Evolutionary conservation across 2,797 vertebrate species (phyloP), one percentile per base, ranked within the genome.

Genomic region (Furcifer pardalis): DNA sequence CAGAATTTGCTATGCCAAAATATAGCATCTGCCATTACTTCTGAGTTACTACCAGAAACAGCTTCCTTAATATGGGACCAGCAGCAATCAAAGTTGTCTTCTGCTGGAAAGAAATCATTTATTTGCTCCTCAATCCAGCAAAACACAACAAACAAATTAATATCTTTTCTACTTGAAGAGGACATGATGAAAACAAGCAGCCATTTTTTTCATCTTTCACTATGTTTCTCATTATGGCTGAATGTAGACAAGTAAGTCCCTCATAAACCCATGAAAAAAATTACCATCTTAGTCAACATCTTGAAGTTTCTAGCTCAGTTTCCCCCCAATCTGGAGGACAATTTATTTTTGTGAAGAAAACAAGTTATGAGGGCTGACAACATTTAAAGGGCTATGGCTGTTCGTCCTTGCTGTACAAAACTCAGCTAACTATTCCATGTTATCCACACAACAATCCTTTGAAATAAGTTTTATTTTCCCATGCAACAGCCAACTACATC

Each of bases 1-100:
- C 79, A 91, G 63, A 85, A 84, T 86, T 77, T 80, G 40, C n/a
- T 27, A 60, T 62, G 3, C 3, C 52, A 75, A 87, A 83, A 59
- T 9, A 49, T 77, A 88, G 17, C 76, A 35, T 73, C 49, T 66
- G 88, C 83, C 35, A 32, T 83, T 77, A 13, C 13, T 66, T n/a
- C 65, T 32, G 65, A 32, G 13, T 66, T 66, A 35, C 65, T 30
- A 42, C 69, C 27, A 8, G 8, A 71, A 71, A 44, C 69, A 25
- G 25, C 40, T 68, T 68, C 40, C 7, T 71, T 56, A 15, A 56
- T 9, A 56, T 17, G 40, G 8, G 10, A 5, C 71, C 71, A 46
- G 42, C 42, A 73, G 42, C 40, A 73, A 73, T 44, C 40, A 73
- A 2, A 73, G 10, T 42, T 46, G 5, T 5, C 71, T 73, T 46